phyloP scores from a whole-genome alignment of 1,140 invertebrate genomes.

The Heliconius eleuchia region DNA sequence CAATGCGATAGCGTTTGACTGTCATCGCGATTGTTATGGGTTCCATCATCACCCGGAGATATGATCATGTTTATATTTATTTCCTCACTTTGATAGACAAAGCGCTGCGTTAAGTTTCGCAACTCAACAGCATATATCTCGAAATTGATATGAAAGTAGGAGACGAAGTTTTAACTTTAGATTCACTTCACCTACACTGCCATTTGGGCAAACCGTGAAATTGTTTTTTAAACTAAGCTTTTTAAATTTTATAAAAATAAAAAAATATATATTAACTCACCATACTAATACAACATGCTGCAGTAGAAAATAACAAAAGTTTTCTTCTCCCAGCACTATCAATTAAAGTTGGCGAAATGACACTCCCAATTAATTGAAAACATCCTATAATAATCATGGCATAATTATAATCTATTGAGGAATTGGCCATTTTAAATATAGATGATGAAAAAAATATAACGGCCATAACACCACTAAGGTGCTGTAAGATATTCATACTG shows the following conservation, averaged over 20 bases:
- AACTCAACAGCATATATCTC: no score
- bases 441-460: slow-evolving; percentile 80
- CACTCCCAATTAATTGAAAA: slow-evolving; percentile 77
- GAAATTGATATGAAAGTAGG: no score
- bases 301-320: slow-evolving; percentile 71
- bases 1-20: no score
- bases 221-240: no score
- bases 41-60: no score
- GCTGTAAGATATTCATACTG: slow-evolving; percentile 61
- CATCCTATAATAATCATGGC: slow-evolving; percentile 50
- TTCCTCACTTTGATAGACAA: no score
- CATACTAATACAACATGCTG: slow-evolving; percentile 44
- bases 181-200: no score
- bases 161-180: no score
- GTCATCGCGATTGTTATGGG: no score
- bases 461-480: slow-evolving; percentile 62
- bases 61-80: no score
- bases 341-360: slow-evolving; percentile 67
- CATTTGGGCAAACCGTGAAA: no score
- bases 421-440: slow-evolving; percentile 65
- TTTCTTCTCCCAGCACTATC: slow-evolving; percentile 79
- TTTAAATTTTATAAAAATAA: not conserved
- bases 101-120: no score
- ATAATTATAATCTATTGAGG: slow-evolving; percentile 45
- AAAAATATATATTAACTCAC: slow-evolving; percentile 36